These are phyloP conservation scores for Hemibagrus guttatus DNA, from an alignment of 2,797 vertebrate genomes.

Conservation along the genomic window DNA sequence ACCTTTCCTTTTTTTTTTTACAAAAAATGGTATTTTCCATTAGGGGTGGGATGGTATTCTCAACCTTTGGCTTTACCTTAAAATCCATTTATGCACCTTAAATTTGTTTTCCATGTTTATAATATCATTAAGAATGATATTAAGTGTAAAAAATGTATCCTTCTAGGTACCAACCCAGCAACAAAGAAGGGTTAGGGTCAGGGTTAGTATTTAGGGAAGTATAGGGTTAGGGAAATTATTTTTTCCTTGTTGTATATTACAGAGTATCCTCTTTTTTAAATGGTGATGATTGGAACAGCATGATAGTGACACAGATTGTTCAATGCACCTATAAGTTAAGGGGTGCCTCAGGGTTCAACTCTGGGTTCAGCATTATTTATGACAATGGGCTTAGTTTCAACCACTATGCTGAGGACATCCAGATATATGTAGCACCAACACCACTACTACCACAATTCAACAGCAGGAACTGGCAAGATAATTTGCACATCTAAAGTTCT, in stretches of 20 bases:
- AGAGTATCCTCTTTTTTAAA: neutral
- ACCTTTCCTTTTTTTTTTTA: neutral
- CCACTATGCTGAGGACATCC: neutral
- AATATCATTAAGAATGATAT: neutral
- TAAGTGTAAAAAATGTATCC: neutral
- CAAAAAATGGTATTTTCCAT: neutral
- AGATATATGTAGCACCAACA: neutral
- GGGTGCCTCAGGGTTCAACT: neutral
- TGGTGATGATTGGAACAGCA: neutral
- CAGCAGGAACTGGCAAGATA: neutral
- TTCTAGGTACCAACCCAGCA: neutral
- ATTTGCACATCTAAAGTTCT: neutral
- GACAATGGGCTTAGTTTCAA: neutral
- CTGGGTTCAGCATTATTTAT: neutral
- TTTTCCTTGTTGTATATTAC: neutral
- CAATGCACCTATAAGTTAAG: neutral
- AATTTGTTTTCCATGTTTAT: neutral
- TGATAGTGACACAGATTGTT: neutral
- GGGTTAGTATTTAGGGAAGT: too few species aligned
- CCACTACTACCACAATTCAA: neutral
- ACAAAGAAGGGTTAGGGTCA: neutral
- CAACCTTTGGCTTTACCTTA: neutral
- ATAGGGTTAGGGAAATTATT: too few species aligned
- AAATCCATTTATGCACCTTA: neutral
- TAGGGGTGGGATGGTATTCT: neutral